These are phyloP conservation scores for Bos javanicus DNA, from an alignment of 2,113 vertebrate species.

Conservation along the genomic window DNA sequence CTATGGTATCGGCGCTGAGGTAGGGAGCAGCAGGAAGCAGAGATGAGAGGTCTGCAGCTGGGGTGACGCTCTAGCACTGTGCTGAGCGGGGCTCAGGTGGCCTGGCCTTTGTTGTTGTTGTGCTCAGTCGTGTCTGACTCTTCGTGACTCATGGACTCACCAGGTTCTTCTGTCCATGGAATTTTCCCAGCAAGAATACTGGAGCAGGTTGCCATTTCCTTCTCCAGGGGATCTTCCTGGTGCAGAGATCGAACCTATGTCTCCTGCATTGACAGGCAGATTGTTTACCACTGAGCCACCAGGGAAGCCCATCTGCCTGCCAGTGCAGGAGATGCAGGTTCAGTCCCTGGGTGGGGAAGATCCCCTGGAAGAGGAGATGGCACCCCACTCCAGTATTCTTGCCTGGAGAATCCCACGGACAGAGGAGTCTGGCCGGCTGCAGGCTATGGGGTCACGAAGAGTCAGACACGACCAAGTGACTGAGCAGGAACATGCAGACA, in stretches of 20 bases:
- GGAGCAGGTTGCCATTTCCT: neutral
- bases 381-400: neutral
- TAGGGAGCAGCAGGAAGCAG: neutral
- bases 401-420: neutral
- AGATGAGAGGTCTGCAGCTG: neutral
- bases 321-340: neutral
- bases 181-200: neutral
- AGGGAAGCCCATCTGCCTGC: neutral
- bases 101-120: accelerated
- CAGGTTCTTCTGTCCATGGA: neutral
- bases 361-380: neutral
- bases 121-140: accelerated
- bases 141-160: neutral
- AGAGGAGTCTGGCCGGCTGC: neutral
- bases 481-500: neutral
- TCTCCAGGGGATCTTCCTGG: neutral
- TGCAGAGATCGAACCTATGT: accelerated
- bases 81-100: neutral
- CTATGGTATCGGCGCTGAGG: neutral
- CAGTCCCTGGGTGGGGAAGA: neutral
- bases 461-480: accelerated
- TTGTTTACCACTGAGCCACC: neutral
- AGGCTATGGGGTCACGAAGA: neutral
- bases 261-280: neutral
- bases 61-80: neutral